These are phyloP conservation scores for Strix uralensis DNA, from an alignment of 2,113 vertebrate genomes.

Conservation along the genomic window DNA sequence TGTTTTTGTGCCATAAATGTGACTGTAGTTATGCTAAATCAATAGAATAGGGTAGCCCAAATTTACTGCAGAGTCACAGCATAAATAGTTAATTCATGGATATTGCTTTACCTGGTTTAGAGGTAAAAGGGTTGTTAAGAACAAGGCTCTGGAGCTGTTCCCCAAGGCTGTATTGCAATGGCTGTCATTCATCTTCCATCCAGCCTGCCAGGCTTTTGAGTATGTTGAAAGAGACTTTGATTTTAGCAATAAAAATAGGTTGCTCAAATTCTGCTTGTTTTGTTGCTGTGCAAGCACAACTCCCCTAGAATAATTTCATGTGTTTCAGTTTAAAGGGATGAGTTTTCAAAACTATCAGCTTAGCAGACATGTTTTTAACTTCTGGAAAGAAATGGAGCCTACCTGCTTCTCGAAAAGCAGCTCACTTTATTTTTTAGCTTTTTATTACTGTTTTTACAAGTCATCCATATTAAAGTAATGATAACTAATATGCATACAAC, in stretches of 20 bases:
- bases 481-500: neutral
- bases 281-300: neutral
- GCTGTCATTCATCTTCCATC: slow-evolving; percentile 7
- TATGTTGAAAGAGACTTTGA: neutral
- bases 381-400: neutral
- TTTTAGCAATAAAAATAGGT: slow-evolving; percentile 8
- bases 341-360: neutral
- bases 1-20: neutral
- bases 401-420: neutral
- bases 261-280: neutral
- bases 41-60: neutral
- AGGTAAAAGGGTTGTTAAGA: slow-evolving; percentile 32
- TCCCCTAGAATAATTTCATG: neutral
- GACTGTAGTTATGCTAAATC: slow-evolving; percentile 8
- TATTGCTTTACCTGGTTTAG: slow-evolving; percentile 15
- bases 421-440: neutral
- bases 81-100: slow-evolving; percentile 4
- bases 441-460: neutral
- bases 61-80: neutral
- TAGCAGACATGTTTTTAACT: neutral
- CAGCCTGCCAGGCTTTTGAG: neutral
- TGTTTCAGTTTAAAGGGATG: neutral
- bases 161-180: neutral
- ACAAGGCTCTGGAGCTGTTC: neutral
- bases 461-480: neutral